These are phyloP conservation scores for Zoanthus sansibaricus DNA, from an alignment of 92 coral and sea anemone genomes.

Conservation along the genomic window DNA sequence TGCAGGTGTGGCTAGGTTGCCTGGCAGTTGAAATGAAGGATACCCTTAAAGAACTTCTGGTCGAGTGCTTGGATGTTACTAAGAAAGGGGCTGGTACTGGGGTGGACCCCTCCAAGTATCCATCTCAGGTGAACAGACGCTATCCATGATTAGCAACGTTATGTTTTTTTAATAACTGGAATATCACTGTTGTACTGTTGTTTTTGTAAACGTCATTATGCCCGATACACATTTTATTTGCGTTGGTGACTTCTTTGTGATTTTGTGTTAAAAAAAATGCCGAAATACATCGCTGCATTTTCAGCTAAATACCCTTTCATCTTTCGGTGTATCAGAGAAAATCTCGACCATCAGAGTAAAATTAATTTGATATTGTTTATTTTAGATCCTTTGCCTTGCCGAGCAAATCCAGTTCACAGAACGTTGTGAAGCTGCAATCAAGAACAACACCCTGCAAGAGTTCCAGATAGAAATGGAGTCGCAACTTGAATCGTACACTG, in stretches of 20 bases:
- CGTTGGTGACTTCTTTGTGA: no score
- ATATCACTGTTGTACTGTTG: background rate
- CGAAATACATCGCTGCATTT: no score
- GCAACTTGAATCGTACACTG: constrained; percentile 96
- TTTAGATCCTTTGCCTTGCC: constrained; percentile 94
- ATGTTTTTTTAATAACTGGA: background rate
- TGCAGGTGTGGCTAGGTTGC: constrained; percentile 96
- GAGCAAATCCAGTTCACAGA: constrained; percentile 98
- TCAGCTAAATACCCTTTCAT: no score
- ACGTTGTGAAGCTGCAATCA: constrained; percentile 95
- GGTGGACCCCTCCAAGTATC: constrained; percentile 94
- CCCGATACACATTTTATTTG: no score
- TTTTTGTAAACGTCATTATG: no score
- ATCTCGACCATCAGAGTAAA: no score
- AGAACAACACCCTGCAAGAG: constrained; percentile 89
- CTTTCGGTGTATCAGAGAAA: no score
- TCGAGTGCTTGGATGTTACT: constrained; percentile 85
- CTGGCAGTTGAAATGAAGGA: constrained; percentile 98
- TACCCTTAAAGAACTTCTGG: constrained; percentile 85
- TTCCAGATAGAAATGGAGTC: constrained; percentile 99
- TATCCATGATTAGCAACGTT: background rate
- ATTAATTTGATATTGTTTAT: background rate
- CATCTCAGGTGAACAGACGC: constrained; percentile 86
- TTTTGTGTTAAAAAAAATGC: no score
- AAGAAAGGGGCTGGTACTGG: constrained; percentile 90